Evolutionary conservation across 2,113 vertebrate genomes (phyloP).

Genomic region (Pycnonotus jocosus): DNA sequence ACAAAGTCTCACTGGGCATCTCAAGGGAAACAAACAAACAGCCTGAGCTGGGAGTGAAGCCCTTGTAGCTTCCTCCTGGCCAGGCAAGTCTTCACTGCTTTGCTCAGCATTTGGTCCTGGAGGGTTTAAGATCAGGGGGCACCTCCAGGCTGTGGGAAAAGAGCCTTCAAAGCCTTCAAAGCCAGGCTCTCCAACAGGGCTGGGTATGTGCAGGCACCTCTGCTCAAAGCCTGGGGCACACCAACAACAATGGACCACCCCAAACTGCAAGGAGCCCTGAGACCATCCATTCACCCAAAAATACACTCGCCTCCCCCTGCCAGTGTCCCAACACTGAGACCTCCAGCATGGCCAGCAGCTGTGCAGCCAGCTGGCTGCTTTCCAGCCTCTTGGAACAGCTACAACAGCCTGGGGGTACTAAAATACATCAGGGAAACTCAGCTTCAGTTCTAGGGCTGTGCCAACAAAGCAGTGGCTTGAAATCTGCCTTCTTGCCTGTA

Average conservation of each 20-base stretch:
- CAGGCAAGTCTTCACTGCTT: neutral
- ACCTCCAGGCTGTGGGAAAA: neutral
- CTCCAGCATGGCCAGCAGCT: neutral
- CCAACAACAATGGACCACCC: neutral
- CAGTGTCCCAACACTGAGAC: neutral
- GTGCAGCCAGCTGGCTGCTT: neutral
- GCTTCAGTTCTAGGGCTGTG: neutral
- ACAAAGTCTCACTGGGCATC: neutral
- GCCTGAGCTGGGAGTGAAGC: neutral
- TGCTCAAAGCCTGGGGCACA: neutral
- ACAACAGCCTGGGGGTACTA: neutral
- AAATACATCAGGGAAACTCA: neutral
- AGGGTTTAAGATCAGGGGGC: neutral
- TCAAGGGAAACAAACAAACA: neutral
- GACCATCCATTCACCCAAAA: neutral
- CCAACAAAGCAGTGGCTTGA: neutral
- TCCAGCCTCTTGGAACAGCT: neutral
- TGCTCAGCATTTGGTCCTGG: neutral
- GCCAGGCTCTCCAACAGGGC: neutral
- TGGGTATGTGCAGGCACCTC: neutral
- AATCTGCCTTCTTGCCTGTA: neutral
- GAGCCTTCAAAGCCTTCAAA: neutral
- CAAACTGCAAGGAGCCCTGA: neutral
- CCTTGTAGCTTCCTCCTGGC: neutral
- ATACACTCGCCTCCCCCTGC: neutral